These are phyloP conservation scores for Corythucha ciliata DNA, from an alignment of 2,888 invertebrate species.

Conservation along the genomic window DNA sequence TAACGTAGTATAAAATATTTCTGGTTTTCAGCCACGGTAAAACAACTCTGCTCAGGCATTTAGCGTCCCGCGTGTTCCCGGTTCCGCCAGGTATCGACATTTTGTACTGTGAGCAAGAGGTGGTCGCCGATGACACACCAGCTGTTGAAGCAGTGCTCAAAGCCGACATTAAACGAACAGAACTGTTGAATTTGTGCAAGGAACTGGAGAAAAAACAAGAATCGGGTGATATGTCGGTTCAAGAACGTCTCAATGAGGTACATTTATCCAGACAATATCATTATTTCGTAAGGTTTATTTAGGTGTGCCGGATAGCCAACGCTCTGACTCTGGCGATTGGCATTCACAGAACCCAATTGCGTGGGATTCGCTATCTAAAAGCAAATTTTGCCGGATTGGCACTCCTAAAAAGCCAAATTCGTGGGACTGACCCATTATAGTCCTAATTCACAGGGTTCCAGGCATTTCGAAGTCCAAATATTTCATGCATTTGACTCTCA, in stretches of 20 bases:
- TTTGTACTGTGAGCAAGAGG: constrained; percentile 95
- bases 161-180: constrained; percentile 81
- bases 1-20: neutral
- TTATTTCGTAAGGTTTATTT: too few species aligned
- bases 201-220: constrained; percentile 61
- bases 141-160: constrained; percentile 90
- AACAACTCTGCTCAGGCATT: constrained; percentile 88
- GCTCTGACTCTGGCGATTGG: too few species aligned
- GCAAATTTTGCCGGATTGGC: too few species aligned
- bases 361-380: too few species aligned
- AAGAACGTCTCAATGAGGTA: constrained; percentile 72
- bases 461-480: too few species aligned
- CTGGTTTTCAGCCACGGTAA: constrained; percentile 73
- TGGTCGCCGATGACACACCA: constrained; percentile 84
- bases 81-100: constrained; percentile 96
- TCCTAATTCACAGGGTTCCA: too few species aligned
- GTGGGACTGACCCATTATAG: too few species aligned
- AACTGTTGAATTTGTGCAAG: constrained; percentile 71
- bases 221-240: constrained; percentile 61
- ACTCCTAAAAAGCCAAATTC: too few species aligned
- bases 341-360: too few species aligned
- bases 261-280: too few species aligned
- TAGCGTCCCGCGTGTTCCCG: constrained; percentile 79
- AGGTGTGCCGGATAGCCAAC: too few species aligned
- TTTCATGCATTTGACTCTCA: too few species aligned